Evolutionary conservation across 1,140 invertebrate species (phyloP).

Genomic region (Nephila pilipes): DNA sequence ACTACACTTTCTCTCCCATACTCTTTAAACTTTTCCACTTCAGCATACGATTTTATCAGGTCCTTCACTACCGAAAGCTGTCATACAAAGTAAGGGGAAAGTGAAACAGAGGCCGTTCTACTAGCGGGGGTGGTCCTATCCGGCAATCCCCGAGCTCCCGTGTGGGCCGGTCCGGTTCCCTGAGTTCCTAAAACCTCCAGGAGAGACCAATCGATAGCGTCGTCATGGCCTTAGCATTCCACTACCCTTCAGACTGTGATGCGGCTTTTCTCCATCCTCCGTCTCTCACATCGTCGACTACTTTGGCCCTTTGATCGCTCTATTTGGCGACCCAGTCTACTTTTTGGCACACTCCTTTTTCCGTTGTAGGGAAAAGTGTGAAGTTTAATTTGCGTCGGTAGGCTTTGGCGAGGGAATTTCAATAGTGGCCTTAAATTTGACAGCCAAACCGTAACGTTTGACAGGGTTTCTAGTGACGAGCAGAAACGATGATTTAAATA

Average conservation of each 20-base stretch:
- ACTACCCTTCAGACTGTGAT: constrained; percentile 69
- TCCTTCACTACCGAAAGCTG: background rate
- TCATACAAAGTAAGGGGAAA: background rate
- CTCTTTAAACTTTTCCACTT: too few relatives aligned
- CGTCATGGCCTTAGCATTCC: constrained; percentile 68
- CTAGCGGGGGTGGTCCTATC: constrained; percentile 41
- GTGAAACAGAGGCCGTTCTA: constrained; percentile 34
- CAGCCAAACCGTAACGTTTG: background rate
- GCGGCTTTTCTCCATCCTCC: constrained; percentile 69
- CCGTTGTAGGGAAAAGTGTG: background rate
- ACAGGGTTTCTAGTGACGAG: background rate
- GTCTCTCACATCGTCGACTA: background rate
- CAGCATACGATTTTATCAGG: background rate
- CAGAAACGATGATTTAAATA: background rate
- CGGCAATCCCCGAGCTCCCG: constrained; percentile 63
- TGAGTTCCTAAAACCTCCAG: constrained; percentile 35
- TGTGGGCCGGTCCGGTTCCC: constrained; percentile 69
- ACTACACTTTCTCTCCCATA: too few relatives aligned
- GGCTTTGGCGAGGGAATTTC: constrained; percentile 27
- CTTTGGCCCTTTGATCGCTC: background rate
- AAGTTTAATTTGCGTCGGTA: constrained; percentile 8
- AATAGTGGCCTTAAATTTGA: constrained; percentile 17
- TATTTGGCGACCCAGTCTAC: background rate
- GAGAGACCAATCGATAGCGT: constrained; percentile 70
- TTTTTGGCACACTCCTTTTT: background rate